Conservation (phyloP, 2,113 vertebrate species). For the Strix uralensis region DNA sequence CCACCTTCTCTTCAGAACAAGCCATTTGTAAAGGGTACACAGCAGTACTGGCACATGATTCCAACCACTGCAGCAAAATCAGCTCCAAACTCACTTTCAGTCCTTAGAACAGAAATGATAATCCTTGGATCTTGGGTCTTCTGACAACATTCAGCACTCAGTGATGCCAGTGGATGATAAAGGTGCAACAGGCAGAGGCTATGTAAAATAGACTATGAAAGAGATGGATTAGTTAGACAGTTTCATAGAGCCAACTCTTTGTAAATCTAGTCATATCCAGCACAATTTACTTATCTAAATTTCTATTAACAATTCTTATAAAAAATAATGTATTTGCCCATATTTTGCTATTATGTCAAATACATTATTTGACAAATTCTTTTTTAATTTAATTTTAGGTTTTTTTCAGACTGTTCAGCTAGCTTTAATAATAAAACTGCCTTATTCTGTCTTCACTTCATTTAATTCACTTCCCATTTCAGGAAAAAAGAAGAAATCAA, state of each 20-base stretch:
- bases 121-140: not conserved
- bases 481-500: constrained; percentile 27
- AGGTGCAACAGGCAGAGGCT: not conserved
- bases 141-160: not conserved
- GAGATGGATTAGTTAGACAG: not conserved
- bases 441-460: constrained; percentile 30
- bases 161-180: not conserved
- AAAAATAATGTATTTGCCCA: not conserved
- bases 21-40: not conserved
- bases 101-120: not conserved
- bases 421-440: constrained; percentile 40
- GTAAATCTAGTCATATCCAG: not conserved
- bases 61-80: not conserved
- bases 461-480: constrained; percentile 50
- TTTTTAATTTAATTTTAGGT: not conserved
- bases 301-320: not conserved
- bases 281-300: not conserved
- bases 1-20: not conserved
- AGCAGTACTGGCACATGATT: not conserved
- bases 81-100: not conserved
- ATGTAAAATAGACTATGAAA: not conserved
- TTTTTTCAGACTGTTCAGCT: constrained; percentile 24
- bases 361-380: not conserved
- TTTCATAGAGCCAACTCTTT: not conserved
- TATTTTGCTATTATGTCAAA: constrained; percentile 21